phyloP scores from a whole-genome alignment of 92 coral and sea anemone species.

The Chrysogorgia sp. region DNA sequence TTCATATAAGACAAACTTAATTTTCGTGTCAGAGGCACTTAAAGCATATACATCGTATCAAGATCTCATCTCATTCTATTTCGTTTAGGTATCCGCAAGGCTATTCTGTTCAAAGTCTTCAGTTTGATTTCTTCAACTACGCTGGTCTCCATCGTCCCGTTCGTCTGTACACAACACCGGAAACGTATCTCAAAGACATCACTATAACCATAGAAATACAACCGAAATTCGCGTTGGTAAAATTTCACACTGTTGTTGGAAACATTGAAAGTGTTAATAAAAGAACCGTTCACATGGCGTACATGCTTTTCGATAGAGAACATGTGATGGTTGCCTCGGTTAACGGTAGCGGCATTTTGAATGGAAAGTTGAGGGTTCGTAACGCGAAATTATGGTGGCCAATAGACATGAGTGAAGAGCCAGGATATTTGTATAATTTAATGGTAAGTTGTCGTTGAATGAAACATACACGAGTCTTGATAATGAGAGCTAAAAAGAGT shows the following conservation, averaged over 20 bases:
- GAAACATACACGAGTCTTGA: too few relatives aligned
- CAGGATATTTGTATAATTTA: conserved; percentile 81
- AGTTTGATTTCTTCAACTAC: conserved; percentile 57
- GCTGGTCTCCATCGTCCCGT: conserved; percentile 74
- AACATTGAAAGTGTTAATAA: conserved; percentile 5
- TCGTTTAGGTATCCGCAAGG: conserved; percentile 20
- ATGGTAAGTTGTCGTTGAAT: conserved; percentile 69
- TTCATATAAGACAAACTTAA: too few relatives aligned
- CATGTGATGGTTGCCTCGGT: conserved; percentile 61
- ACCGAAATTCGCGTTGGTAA: conserved; percentile 34
- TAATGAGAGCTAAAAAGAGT: too few relatives aligned
- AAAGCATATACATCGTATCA: too few relatives aligned
- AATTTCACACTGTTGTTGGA: conserved; percentile 53
- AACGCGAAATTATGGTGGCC: conserved; percentile 89
- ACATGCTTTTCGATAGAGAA: conserved; percentile 70
- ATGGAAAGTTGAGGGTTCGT: conserved; percentile 66
- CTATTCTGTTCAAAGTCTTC: conserved; percentile 19
- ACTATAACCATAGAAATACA: conserved; percentile 40
- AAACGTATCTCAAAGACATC: conserved; percentile 55
- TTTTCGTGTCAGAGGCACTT: too few relatives aligned
- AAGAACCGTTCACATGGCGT: conserved; percentile 60
- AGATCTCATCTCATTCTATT: background rate
- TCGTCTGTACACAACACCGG: conserved; percentile 60
- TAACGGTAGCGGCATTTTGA: conserved; percentile 65
- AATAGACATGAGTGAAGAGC: conserved; percentile 74